Evolutionary conservation across 2,113 vertebrate genomes (phyloP).

Genomic region (Tor tambroides): DNA sequence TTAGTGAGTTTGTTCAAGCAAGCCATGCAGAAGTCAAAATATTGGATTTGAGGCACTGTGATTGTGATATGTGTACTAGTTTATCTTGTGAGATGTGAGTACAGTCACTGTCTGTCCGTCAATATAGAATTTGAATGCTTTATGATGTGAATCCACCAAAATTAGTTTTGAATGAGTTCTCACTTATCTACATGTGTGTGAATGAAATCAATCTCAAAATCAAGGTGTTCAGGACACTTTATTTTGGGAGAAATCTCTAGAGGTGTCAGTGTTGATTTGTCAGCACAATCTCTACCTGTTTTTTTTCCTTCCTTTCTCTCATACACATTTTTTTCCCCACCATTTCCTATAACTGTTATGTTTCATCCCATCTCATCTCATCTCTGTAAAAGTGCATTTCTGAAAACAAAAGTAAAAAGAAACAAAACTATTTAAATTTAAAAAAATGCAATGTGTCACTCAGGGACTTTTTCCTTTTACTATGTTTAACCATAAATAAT

Average conservation of each 20-base stretch:
- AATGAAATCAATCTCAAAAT: background rate
- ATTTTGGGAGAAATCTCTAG: background rate
- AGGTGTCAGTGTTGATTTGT: too few relatives aligned
- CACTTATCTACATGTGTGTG: background rate
- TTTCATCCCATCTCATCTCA: too few relatives aligned
- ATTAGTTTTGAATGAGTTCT: background rate
- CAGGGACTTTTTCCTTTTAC: background rate
- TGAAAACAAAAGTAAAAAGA: too few relatives aligned
- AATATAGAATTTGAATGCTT: background rate
- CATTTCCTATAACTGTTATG: too few relatives aligned
- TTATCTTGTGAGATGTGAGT: constrained; percentile 1
- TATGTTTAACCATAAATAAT: background rate
- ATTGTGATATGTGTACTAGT: background rate
- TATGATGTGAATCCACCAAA: background rate
- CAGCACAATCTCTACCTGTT: too few relatives aligned
- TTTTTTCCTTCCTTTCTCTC: too few relatives aligned
- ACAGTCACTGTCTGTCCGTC: background rate
- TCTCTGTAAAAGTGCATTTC: too few relatives aligned
- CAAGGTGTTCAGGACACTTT: background rate
- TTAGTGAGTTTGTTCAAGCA: background rate
- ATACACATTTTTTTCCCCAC: background rate
- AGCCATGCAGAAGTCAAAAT: background rate
- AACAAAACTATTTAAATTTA: too few relatives aligned
- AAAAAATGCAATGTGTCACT: background rate
- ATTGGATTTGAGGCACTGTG: background rate